These are phyloP conservation scores for Leptarthrus brevirostris DNA, from an alignment of 2,888 invertebrate species.

Conservation along the genomic window DNA sequence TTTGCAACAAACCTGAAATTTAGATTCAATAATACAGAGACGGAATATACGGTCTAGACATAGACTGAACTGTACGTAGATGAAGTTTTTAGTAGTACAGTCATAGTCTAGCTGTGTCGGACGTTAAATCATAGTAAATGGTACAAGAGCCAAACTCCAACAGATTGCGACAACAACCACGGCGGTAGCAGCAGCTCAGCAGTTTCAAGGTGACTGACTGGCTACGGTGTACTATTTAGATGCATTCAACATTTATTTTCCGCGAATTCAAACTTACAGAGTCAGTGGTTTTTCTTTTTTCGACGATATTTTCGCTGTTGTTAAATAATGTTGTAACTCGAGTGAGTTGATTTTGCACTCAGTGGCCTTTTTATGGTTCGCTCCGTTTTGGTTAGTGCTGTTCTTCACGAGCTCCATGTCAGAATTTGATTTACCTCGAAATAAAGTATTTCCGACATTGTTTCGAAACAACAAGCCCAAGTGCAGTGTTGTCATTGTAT, in stretches of 20 bases:
- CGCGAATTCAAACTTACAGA: slow-evolving; percentile 55
- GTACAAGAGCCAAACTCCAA: slow-evolving; percentile 2
- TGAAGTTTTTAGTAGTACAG: too few relatives aligned
- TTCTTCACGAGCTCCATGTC: slow-evolving; percentile 3
- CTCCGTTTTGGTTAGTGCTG: slow-evolving; percentile 19
- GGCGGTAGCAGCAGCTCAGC: slow-evolving; percentile 9
- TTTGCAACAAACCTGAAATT: slow-evolving; percentile 23
- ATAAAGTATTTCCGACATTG: too few relatives aligned
- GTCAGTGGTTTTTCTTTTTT: slow-evolving; percentile 53
- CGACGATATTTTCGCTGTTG: slow-evolving; percentile 25
- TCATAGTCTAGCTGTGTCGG: slow-evolving; percentile 36
- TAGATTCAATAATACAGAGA: too few relatives aligned
- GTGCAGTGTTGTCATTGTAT: not conserved
- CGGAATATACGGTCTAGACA: too few relatives aligned
- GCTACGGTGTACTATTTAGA: slow-evolving; percentile 54
- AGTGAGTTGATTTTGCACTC: slow-evolving; percentile 22
- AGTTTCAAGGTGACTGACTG: slow-evolving; percentile 55
- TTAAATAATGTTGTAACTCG: slow-evolving; percentile 5
- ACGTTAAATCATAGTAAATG: slow-evolving; percentile 28
- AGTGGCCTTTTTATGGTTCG: slow-evolving; percentile 19
- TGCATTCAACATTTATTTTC: slow-evolving; percentile 56
- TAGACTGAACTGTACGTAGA: too few relatives aligned
- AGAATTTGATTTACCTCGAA: too few relatives aligned
- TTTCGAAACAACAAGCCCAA: too few relatives aligned
- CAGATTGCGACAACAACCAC: not conserved